These are phyloP conservation scores for Idaea straminata DNA, from an alignment of 2,888 invertebrate genomes.

Conservation along the genomic window DNA sequence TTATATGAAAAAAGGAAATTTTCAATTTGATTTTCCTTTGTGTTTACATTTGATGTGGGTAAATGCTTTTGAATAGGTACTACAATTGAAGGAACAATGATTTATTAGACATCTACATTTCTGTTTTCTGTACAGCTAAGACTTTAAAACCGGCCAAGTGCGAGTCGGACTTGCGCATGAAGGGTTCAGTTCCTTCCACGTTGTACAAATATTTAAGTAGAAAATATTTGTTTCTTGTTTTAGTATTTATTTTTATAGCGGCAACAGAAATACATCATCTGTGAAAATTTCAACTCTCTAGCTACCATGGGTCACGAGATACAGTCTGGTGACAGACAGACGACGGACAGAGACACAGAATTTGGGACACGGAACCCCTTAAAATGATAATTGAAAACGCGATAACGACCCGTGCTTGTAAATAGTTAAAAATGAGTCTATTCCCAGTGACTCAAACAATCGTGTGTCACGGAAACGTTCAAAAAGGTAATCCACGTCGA, in stretches of 20 bases:
- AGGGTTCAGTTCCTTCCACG: too few relatives aligned
- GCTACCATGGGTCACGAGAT: too few relatives aligned
- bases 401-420: not conserved
- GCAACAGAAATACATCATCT: too few relatives aligned
- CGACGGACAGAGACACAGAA: too few relatives aligned
- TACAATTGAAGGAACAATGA: not conserved
- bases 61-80: not conserved
- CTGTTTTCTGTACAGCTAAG: not conserved
- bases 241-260: too few relatives aligned
- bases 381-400: not conserved
- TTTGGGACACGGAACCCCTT: too few relatives aligned
- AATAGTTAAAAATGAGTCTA: not conserved
- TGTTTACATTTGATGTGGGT: not conserved
- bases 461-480: conserved; percentile 15
- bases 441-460: not conserved
- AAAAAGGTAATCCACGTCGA: conserved; percentile 10
- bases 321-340: too few relatives aligned
- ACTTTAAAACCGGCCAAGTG: too few relatives aligned
- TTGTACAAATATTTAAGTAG: too few relatives aligned
- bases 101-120: not conserved
- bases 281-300: too few relatives aligned
- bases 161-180: too few relatives aligned
- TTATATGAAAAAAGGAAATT: conserved; percentile 11
- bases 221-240: too few relatives aligned
- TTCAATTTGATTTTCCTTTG: not conserved